Evolutionary conservation across 2,113 vertebrate genomes (phyloP), one percentile per base, ranked within the genome.

Genomic region (Calypte anna): DNA sequence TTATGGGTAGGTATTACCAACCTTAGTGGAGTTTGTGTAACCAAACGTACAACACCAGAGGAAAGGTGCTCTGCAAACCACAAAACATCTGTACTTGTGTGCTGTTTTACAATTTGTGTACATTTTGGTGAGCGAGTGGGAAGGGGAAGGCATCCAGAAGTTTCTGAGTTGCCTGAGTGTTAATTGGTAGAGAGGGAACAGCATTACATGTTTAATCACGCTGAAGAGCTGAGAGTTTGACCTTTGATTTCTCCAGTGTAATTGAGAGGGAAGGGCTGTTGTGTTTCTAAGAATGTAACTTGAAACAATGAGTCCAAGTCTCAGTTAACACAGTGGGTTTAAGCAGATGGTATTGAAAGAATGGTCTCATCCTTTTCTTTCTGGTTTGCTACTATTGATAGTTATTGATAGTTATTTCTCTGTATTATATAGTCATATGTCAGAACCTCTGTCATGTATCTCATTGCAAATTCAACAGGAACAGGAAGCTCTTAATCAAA

Each of bases 71-170:
- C 66, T 23, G n/a, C 54, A 12, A 27, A 17, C 11, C 61, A 4
- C 3, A 5, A 5, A 19, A 22, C 8, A 27, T 2, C 24, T 21
- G 12, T 15, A 3, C 18, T 57, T 82, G 66, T 38, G 31, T 1
- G 0, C 36, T 48, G 5, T 13, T 18, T 4, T 2, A 62, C 17
- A 43, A 22, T 48, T 38, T 30, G 6, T 8, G 0, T 31, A 11
- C 10, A 1, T 38, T n/a, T 57, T 44, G 28, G 27, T 14, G 43
- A 66, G 31, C 7, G 28, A 58, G 12, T 24, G 30, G 43, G 31
- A 30, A 57, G 24, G 30, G n/a, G 54, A 33, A 36, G 4, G 57
- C 40, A 51, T 30, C 53, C 19, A 24, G 72, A 12, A 5, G 30
- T 66, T 77, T 25, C 55, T 0, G 1, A 62, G 59, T 66, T 70